These are phyloP conservation scores for Tipula unca DNA, from an alignment of 2,888 invertebrate genomes.

Conservation along the genomic window DNA sequence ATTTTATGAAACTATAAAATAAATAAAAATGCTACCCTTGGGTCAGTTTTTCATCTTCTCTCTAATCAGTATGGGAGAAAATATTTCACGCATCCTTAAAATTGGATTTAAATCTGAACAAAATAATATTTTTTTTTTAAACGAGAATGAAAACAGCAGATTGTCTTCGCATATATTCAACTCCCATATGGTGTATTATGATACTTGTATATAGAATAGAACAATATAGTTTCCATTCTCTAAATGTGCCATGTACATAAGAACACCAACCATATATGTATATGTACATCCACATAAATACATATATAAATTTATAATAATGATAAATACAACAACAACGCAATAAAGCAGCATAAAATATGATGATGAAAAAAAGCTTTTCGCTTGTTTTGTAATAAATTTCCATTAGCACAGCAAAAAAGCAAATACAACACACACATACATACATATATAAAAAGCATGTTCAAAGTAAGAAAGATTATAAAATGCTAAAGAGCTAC, in stretches of 20 bases:
- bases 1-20: neutral
- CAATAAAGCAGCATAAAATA: neutral
- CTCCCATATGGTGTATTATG: neutral
- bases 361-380: neutral
- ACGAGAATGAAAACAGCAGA: neutral
- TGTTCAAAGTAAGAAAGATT: neutral
- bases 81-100: neutral
- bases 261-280: neutral
- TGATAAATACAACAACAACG: neutral
- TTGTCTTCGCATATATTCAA: neutral
- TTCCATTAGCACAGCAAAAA: neutral
- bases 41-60: neutral
- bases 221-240: neutral
- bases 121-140: neutral
- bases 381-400: neutral
- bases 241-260: neutral
- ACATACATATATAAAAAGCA: neutral
- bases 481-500: neutral
- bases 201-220: neutral
- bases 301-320: neutral
- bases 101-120: neutral
- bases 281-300: neutral
- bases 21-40: neutral
- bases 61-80: neutral
- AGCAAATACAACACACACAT: neutral